These are phyloP conservation scores for Tetragnatha versicolor DNA, from an alignment of 1,140 invertebrate species.

Conservation along the genomic window DNA sequence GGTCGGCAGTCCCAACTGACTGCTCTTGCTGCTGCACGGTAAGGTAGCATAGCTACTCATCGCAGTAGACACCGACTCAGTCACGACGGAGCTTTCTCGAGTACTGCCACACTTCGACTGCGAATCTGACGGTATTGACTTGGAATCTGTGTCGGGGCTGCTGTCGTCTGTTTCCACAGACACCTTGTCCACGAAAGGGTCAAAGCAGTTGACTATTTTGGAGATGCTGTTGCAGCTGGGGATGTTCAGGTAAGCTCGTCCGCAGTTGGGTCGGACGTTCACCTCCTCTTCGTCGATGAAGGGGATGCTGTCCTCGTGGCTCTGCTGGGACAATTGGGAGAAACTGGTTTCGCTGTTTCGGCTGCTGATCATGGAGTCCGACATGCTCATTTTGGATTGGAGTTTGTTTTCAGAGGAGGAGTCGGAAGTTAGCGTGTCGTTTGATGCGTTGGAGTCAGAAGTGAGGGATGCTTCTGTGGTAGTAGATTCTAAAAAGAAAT, in stretches of 20 bases:
- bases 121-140: no score
- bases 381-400: conserved; percentile 2
- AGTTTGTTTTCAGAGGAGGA: neutral
- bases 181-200: conserved; percentile 43
- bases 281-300: conserved; percentile 53
- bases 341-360: conserved; percentile 12
- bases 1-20: neutral
- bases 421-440: no score
- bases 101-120: no score
- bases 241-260: conserved; percentile 36
- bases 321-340: conserved; percentile 30
- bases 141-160: conserved; percentile 29
- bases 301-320: conserved; percentile 36
- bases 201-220: conserved; percentile 38
- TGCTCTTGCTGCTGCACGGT: neutral
- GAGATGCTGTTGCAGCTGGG: conserved; percentile 37
- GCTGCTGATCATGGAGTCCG: conserved; percentile 1
- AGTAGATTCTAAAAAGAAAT: no score
- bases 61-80: no score
- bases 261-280: conserved; percentile 13
- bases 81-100: no score
- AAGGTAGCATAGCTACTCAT: conserved; percentile 3
- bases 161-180: conserved; percentile 32
- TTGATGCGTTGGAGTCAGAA: no score
- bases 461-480: no score